Percentiles rank a stretch among this genome's conserved stretches.
These are phyloP conservation scores for Corythornis madagascariensis DNA, from an alignment of 2,113 vertebrate species.

Conservation along the genomic window DNA sequence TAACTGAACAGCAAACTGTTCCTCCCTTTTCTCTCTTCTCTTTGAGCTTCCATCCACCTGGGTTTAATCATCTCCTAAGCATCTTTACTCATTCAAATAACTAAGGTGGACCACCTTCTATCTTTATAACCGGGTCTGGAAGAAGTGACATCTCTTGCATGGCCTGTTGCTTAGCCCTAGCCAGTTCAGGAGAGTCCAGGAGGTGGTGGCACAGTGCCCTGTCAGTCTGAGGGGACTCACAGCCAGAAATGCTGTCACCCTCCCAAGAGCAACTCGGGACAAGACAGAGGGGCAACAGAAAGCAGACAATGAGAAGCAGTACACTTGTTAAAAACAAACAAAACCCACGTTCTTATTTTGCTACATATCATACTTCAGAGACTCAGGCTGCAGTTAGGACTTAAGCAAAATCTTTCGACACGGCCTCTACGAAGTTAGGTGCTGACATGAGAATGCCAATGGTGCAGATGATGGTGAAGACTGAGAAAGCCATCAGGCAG, in stretches of 20 bases:
- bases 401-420: slow-evolving; percentile 92
- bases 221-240: neutral
- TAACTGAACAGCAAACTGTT: neutral
- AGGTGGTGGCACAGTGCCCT: neutral
- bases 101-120: neutral
- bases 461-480: slow-evolving; percentile 93
- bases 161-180: neutral
- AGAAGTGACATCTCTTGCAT: neutral
- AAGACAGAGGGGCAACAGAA: neutral
- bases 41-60: neutral
- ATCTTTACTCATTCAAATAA: neutral
- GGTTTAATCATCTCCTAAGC: neutral
- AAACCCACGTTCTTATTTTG: neutral
- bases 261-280: neutral
- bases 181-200: neutral
- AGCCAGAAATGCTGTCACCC: neutral
- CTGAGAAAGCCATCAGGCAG: slow-evolving; percentile 92
- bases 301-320: neutral
- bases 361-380: slow-evolving; percentile 11
- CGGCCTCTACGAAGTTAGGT: slow-evolving; percentile 91
- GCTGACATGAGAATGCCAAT: slow-evolving; percentile 96
- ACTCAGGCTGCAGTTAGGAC: neutral
- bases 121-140: neutral
- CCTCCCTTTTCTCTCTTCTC: neutral
- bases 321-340: slow-evolving; percentile 2